These are phyloP conservation scores for Hermaeophaga mercurialis DNA, from an alignment of 2,888 invertebrate genomes.

Conservation along the genomic window DNA sequence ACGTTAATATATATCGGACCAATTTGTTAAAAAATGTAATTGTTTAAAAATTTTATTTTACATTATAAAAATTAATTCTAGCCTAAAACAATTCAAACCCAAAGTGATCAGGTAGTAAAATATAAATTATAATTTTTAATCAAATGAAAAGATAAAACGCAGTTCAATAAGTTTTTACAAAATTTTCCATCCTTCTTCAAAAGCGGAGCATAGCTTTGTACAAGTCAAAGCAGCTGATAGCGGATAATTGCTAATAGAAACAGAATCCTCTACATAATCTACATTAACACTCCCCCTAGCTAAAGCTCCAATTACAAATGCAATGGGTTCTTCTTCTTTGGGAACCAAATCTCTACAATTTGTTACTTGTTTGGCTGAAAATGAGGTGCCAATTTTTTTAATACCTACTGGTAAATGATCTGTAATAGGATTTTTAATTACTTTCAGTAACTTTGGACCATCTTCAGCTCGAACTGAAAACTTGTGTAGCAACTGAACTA, in stretches of 20 bases:
- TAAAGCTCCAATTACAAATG: constrained; percentile 94
- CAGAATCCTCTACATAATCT: constrained; percentile 88
- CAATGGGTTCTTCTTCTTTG: constrained; percentile 78
- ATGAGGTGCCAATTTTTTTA: constrained; percentile 88
- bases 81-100: no score
- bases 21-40: no score
- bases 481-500: constrained; percentile 96
- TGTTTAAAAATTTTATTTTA: no score
- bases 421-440: constrained; percentile 95
- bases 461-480: constrained; percentile 90
- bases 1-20: no score
- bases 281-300: constrained; percentile 90
- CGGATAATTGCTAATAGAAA: constrained; percentile 96
- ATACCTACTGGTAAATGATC: constrained; percentile 95
- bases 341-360: constrained; percentile 82
- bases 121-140: no score
- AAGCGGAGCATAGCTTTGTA: constrained; percentile 91
- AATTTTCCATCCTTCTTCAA: constrained; percentile 92
- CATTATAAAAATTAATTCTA: no score
- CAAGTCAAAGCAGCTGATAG: constrained; percentile 96
- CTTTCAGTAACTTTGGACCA: constrained; percentile 88
- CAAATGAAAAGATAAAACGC: no score
- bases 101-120: no score
- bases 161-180: constrained; percentile 55
- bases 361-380: constrained; percentile 73